Percentiles rank a stretch among this genome's conserved stretches.
phyloP scores from a whole-genome alignment of 1,140 invertebrate genomes.

The Tenebrio molitor region DNA sequence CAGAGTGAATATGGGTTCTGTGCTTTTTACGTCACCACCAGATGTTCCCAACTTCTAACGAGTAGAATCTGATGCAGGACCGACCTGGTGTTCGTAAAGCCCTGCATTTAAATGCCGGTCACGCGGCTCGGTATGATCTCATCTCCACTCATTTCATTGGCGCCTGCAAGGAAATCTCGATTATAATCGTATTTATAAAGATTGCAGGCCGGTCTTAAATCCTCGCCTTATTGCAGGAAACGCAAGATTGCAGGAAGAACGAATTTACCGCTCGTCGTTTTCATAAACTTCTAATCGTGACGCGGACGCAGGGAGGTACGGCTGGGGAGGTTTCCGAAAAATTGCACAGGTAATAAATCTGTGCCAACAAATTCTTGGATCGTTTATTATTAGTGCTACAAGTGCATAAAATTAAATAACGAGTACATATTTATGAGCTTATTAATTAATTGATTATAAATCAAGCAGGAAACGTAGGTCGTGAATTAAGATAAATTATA shows the following conservation, averaged over 20 bases:
- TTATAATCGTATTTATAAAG: slow-evolving; percentile 49
- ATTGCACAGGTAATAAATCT: too few species aligned
- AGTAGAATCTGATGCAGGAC: not conserved
- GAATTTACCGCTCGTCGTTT: slow-evolving; percentile 11
- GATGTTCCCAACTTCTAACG: slow-evolving; percentile 5
- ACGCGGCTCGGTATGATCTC: slow-evolving; percentile 41
- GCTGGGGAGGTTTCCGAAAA: too few species aligned
- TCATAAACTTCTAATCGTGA: not conserved
- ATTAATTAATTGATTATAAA: too few species aligned
- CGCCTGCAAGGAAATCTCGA: slow-evolving; percentile 48
- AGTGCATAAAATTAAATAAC: too few species aligned
- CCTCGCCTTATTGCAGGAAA: slow-evolving; percentile 39
- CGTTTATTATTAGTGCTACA: too few species aligned
- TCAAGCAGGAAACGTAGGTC: too few species aligned
- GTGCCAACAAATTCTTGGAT: too few species aligned
- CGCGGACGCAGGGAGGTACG: not conserved
- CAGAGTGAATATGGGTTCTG: not conserved
- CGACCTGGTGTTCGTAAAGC: slow-evolving; percentile 25
- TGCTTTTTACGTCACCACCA: slow-evolving; percentile 13
- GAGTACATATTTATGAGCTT: too few species aligned
- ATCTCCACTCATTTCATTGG: slow-evolving; percentile 48
- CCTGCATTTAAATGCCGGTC: slow-evolving; percentile 31
- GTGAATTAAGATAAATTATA: too few species aligned
- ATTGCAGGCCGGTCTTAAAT: slow-evolving; percentile 44
- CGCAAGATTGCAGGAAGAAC: slow-evolving; percentile 45